Base-by-base conservation (phyloP, 2,797 vertebrate genomes). In the Onychomys torridus region DNA sequence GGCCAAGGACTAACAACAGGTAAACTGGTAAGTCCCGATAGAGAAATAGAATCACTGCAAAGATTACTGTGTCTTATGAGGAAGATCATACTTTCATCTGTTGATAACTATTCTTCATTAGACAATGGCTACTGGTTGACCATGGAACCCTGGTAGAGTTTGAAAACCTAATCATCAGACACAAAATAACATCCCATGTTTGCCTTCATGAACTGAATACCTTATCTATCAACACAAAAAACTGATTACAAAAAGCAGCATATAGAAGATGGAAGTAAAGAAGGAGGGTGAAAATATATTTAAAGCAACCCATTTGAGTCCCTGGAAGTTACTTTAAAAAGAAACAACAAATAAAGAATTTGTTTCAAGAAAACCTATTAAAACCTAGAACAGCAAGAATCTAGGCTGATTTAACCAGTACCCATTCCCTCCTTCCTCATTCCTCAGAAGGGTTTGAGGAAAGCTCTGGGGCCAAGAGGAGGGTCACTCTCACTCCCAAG, bases 281-380 rank as follows among this genome's bases (percentile, higher is more conserved):
- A 23, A 81, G 46, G 75, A 43, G 57, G 21, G 37, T 17, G 49
- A 34, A 71, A 69, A 69, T 57, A 16, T 37, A 43, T 55, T 79
- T 67, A 81, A 34, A 69, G 4, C 27, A 89, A 81, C 12, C 21
- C 55, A 75, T 89, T 86, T 81, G 79, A 81, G 34, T 67, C 34
- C 40, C 67, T 93, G 13, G 9, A 90, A 93, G 79, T 69, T 82
- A 23, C 59, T 59, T 84, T 90, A 93, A 65, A 69, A 52, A 34
- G n/a, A 92, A 90, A 90, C 40, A 90, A 55, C 40, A 95, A 84
- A 93, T 76, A 40, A 16, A 52, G 46, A 76, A 63, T 65, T 59
- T 75, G 86, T 67, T 57, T 34, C 21, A 92, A 89, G 14, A 90
- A 95, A 90, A 43, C 40, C 49, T 75, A 90, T 71, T 55, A 71